A percentile compares a stretch with the other conserved stretches of the same genome.
Evolutionary conservation across 2,888 invertebrate genomes (phyloP).

Genomic region (Heliconius charithonia): DNA sequence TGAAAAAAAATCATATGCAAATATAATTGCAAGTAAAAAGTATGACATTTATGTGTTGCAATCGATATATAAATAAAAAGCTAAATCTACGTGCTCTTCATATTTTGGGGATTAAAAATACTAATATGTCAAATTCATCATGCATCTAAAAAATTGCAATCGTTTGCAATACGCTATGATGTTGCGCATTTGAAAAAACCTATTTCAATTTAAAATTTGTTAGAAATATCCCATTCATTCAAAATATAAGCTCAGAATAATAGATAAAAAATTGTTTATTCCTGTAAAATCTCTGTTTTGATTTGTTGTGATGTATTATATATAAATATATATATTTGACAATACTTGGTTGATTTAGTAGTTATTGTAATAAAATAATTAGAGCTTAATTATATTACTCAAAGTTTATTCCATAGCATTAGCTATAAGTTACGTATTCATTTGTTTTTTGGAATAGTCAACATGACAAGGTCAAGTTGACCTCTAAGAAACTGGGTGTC

Average conservation of each 20-base stretch:
- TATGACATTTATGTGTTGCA: slow-evolving; percentile 6
- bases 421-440: background rate
- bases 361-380: background rate
- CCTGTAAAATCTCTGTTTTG: background rate
- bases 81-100: slow-evolving; percentile 10
- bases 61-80: slow-evolving; percentile 16
- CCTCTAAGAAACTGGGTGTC: no score
- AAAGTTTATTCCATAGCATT: background rate
- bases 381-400: background rate
- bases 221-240: slow-evolving; percentile 12
- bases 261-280: background rate
- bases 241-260: slow-evolving; percentile 8
- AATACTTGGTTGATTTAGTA: background rate
- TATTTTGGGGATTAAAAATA: slow-evolving; percentile 23
- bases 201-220: slow-evolving; percentile 27
- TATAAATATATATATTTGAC: background rate
- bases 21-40: background rate
- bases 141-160: slow-evolving; percentile 26
- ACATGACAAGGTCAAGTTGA: no score
- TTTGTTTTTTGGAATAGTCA: background rate
- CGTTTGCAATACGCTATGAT: slow-evolving; percentile 22
- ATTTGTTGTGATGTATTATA: background rate
- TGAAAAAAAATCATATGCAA: background rate
- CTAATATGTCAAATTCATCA: slow-evolving; percentile 29
- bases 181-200: slow-evolving; percentile 20